Percentiles rank a stretch among this genome's conserved stretches.
Evolutionary conservation across 2,797 vertebrate species (phyloP).

Genomic region (Odontamblyopus lacepedii): DNA sequence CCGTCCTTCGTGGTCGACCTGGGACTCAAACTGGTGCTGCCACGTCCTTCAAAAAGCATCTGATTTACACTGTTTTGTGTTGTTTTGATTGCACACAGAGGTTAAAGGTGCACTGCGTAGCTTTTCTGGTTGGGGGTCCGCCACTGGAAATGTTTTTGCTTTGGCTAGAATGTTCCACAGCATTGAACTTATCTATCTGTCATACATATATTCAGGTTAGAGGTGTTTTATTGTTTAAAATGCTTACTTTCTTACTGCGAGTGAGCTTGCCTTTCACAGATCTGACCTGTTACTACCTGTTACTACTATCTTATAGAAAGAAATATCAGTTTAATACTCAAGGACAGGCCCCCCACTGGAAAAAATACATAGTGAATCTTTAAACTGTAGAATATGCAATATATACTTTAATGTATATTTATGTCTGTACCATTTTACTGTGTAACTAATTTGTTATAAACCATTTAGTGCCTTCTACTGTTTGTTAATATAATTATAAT

Average conservation of each 20-base stretch:
- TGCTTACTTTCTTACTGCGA: no score
- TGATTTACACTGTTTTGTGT: constrained; percentile 49
- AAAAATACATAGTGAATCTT: background rate
- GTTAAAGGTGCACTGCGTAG: background rate
- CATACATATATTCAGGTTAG: no score
- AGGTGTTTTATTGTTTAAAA: no score
- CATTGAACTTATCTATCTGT: no score
- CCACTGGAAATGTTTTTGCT: no score
- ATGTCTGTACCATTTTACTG: constrained; percentile 19
- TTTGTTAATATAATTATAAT: background rate
- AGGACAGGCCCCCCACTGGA: no score
- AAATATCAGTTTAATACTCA: no score
- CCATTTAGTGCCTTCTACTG: constrained; percentile 34
- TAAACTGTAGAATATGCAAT: constrained; percentile 16
- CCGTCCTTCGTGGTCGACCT: constrained; percentile 86
- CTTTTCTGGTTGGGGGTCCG: no score
- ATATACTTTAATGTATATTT: constrained; percentile 25
- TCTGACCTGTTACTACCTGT: no score
- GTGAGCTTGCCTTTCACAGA: no score
- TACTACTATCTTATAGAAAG: no score
- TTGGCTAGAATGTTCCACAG: no score
- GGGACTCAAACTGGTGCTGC: constrained; percentile 82
- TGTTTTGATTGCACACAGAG: constrained; percentile 17
- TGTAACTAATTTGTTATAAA: constrained; percentile 29
- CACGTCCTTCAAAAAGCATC: constrained; percentile 81